Conservation (phyloP, 2,888 invertebrate species). For the Rotaria magnacalcarata region DNA sequence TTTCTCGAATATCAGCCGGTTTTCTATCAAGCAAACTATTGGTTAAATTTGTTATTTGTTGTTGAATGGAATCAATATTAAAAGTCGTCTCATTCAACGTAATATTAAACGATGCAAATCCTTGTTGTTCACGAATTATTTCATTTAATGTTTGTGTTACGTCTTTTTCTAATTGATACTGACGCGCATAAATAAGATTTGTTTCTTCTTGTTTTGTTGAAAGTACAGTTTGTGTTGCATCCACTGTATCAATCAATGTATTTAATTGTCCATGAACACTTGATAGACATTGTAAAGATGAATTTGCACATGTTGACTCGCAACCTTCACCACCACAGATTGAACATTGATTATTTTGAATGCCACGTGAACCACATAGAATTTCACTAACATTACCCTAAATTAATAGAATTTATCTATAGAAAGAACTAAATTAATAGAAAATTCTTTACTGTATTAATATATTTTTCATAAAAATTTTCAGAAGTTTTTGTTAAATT, state of each 20-base stretch:
- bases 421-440: not conserved
- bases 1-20: slow-evolving; percentile 16
- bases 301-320: not conserved
- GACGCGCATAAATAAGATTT: not conserved
- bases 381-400: slow-evolving; percentile 33
- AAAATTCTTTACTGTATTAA: not conserved
- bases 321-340: slow-evolving; percentile 30
- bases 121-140: not conserved
- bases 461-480: not conserved
- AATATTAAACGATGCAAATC: not conserved
- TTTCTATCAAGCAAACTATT: not conserved
- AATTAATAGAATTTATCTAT: not conserved
- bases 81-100: not conserved
- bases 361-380: not conserved
- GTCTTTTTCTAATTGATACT: slow-evolving; percentile 26
- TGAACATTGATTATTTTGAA: slow-evolving; percentile 4
- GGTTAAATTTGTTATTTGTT: not conserved
- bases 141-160: not conserved
- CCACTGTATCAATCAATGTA: not conserved
- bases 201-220: not conserved
- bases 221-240: not conserved
- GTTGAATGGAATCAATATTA: not conserved
- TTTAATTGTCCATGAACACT: slow-evolving; percentile 14
- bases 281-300: not conserved
- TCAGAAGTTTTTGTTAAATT: not conserved